A percentile compares a stretch with the other conserved stretches of the same genome.
Evolutionary conservation across 2,113 vertebrate species (phyloP).

Genomic region (Lipotes vexillifer): DNA sequence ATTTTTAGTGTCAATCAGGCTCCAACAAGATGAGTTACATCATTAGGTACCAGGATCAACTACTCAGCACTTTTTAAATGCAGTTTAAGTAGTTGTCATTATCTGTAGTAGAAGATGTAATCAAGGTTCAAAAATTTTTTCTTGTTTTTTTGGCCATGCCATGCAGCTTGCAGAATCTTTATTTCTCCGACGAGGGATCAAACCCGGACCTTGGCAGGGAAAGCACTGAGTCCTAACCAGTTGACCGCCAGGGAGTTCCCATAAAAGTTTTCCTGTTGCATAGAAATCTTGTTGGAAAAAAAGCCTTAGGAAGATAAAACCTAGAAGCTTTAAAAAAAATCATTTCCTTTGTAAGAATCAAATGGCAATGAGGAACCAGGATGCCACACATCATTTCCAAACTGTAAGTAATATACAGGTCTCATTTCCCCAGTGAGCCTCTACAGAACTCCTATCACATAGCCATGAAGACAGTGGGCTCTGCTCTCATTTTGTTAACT

Average conservation of each 20-base stretch:
- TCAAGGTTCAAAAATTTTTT: conserved; percentile 81
- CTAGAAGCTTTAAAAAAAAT: neutral
- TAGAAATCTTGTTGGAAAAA: conserved; percentile 64
- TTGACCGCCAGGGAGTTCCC: neutral
- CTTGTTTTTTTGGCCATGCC: neutral
- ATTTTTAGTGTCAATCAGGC: conserved; percentile 88
- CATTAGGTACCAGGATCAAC: conserved; percentile 81
- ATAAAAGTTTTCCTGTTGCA: conserved; percentile 69
- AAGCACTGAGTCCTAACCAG: neutral
- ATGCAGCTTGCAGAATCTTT: neutral
- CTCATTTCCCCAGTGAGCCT: neutral
- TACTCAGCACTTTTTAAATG: conserved; percentile 87
- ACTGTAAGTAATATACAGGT: neutral
- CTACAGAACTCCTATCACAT: neutral
- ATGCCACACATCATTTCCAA: neutral
- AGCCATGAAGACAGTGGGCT: no score
- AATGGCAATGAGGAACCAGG: neutral
- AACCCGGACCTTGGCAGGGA: neutral
- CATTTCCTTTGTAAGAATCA: neutral
- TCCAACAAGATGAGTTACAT: conserved; percentile 80
- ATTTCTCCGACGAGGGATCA: neutral
- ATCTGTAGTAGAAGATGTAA: conserved; percentile 81
- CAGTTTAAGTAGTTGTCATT: conserved; percentile 88
- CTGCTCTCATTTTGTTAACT: neutral
- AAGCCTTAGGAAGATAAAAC: conserved; percentile 55